Conservation (phyloP, 2,113 vertebrate genomes). For the Callithrix jacchus region DNA sequence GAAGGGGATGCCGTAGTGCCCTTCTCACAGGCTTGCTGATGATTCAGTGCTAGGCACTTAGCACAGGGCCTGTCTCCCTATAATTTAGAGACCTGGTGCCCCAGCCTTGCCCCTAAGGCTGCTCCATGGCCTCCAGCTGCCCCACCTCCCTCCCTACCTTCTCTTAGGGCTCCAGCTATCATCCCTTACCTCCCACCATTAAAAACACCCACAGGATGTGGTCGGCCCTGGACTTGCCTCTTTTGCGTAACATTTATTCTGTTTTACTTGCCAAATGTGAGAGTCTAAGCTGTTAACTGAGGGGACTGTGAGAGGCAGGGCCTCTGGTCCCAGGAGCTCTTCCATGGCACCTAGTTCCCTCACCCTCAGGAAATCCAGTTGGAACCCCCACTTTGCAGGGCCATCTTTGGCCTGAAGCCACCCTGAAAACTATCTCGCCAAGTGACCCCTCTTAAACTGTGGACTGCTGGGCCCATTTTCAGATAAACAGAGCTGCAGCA, state of each 20-base stretch:
- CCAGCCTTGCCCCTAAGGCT: not conserved
- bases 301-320: not conserved
- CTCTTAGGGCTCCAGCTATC: conserved; percentile 15
- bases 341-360: not conserved
- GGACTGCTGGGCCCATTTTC: not conserved
- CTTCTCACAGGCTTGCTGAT: not conserved
- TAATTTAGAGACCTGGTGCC: not conserved
- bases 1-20: not conserved
- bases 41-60: not conserved
- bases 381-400: not conserved
- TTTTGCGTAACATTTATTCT: conserved; percentile 70
- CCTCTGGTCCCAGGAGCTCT: not conserved
- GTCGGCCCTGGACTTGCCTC: conserved; percentile 68
- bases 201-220: conserved; percentile 74
- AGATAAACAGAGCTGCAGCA: not conserved
- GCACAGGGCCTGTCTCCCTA: not conserved
- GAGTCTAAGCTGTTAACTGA: not conserved
- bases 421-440: not conserved
- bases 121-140: not conserved
- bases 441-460: not conserved
- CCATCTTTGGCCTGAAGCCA: not conserved
- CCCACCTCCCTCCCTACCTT: not conserved
- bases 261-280: conserved; percentile 57
- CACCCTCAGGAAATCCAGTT: not conserved
- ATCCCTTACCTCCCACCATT: not conserved